These are phyloP conservation scores for Papio anubis DNA, from an alignment of 2,113 vertebrate genomes.

Conservation along the genomic window DNA sequence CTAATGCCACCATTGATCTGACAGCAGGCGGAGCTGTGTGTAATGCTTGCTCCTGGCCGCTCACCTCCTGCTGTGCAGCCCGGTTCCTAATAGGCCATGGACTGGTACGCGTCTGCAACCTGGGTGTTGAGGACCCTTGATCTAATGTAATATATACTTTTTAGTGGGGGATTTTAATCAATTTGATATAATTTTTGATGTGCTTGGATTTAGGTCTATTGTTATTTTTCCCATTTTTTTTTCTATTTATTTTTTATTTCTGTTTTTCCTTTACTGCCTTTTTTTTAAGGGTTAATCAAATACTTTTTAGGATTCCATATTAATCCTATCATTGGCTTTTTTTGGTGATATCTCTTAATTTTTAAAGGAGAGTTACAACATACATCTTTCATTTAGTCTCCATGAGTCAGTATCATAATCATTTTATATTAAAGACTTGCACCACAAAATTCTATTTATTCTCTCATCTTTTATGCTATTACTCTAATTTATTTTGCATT, in stretches of 20 bases:
- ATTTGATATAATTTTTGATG: constrained; percentile 33
- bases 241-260: neutral
- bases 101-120: too few species aligned
- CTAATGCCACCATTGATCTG: too few species aligned
- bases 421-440: neutral
- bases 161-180: neutral
- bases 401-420: neutral
- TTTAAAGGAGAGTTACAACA: neutral
- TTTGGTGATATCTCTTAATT: neutral
- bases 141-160: neutral
- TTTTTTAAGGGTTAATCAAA: neutral
- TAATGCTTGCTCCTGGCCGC: too few species aligned
- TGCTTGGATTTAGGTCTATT: neutral
- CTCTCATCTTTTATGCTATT: neutral
- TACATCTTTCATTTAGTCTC: neutral
- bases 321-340: neutral
- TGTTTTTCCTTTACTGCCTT: neutral
- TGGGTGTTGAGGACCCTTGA: too few species aligned
- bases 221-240: neutral
- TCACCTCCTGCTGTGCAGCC: too few species aligned
- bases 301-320: neutral
- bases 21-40: too few species aligned
- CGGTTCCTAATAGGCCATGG: too few species aligned
- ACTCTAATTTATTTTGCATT: neutral
- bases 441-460: neutral